Conservation (phyloP, 2,888 invertebrate genomes). For the Orchesellides sinensis region DNA sequence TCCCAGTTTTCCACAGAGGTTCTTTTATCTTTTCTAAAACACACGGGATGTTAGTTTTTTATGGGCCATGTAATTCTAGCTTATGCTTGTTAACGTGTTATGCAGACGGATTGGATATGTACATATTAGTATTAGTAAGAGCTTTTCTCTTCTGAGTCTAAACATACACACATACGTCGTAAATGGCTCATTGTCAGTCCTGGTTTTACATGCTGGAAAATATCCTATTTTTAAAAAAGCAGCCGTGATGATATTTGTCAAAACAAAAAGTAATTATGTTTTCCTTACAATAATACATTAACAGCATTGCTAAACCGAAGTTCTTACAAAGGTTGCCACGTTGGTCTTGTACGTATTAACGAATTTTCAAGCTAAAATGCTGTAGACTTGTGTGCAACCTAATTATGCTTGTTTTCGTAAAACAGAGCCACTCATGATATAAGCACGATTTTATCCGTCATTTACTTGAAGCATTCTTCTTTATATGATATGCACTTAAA, state of each 20-base stretch:
- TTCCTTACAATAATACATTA: not conserved
- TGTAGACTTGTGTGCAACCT: not conserved
- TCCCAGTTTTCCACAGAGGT: not conserved
- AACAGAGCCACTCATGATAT: too few relatives aligned
- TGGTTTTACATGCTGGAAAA: too few relatives aligned
- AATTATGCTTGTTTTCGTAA: not conserved
- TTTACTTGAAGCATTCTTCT: too few relatives aligned
- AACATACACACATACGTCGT: not conserved
- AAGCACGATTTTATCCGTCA: too few relatives aligned
- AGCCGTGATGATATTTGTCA: not conserved
- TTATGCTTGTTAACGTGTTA: not conserved
- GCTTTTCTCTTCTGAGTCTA: not conserved
- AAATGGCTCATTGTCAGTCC: not conserved
- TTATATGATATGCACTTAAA: too few relatives aligned
- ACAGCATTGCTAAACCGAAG: too few relatives aligned
- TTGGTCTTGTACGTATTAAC: not conserved
- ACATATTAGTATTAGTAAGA: too few relatives aligned
- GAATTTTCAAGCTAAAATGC: not conserved
- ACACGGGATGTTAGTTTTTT: not conserved
- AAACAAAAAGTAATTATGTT: not conserved
- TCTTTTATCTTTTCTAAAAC: not conserved
- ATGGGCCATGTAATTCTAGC: conserved; percentile 9
- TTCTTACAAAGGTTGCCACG: not conserved
- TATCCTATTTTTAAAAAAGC: not conserved
- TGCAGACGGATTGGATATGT: not conserved